Evolutionary conservation across 2,888 invertebrate genomes (phyloP).

Genomic region (Iselma pallidipennis): DNA sequence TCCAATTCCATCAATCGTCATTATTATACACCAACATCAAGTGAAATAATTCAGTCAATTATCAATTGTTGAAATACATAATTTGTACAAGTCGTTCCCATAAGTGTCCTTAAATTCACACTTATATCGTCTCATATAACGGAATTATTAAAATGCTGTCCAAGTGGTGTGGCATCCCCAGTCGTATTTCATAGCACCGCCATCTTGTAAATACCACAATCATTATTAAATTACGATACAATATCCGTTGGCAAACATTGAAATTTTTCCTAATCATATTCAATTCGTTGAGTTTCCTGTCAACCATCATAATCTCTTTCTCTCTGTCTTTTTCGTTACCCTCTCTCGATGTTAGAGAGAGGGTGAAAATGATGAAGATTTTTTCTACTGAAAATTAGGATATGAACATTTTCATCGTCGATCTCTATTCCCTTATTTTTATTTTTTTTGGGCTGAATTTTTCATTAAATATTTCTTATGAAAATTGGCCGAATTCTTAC

Average conservation of each 20-base stretch:
- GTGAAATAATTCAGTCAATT: no score
- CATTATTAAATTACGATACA: conserved; percentile 50
- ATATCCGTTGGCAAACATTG: conserved; percentile 55
- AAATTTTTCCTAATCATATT: conserved; percentile 52
- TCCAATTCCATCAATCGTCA: no score
- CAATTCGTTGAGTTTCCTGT: conserved; percentile 44
- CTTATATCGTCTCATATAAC: no score
- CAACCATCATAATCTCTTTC: no score
- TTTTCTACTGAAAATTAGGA: conserved; percentile 24
- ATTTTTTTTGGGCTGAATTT: background rate
- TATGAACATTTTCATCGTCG: conserved; percentile 18
- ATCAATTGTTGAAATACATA: no score
- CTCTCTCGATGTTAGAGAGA: conserved; percentile 6
- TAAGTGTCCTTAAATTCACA: no score
- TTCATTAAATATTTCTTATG: conserved; percentile 26
- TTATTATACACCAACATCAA: no score
- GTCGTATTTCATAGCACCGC: background rate
- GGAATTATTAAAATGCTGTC: no score
- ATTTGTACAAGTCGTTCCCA: no score
- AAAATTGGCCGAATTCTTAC: conserved; percentile 17
- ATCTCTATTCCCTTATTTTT: conserved; percentile 15
- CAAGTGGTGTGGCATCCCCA: no score
- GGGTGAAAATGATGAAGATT: conserved; percentile 22
- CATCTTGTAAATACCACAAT: conserved; percentile 32
- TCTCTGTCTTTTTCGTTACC: background rate